Conservation (phyloP, 2,113 vertebrate species). For the Sander lucioperca region DNA sequence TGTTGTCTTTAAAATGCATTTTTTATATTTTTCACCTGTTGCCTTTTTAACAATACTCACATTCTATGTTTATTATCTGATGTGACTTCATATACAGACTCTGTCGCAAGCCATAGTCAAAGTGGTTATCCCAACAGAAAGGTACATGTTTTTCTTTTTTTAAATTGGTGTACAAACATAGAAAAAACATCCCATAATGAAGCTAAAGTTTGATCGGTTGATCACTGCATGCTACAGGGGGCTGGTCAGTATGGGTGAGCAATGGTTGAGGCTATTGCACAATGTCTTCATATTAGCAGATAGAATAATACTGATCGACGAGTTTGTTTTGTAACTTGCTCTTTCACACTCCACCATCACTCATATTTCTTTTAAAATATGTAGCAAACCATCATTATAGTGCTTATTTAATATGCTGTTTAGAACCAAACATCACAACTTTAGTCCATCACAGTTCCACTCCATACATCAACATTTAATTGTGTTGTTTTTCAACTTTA, state of each 20-base stretch:
- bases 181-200: constrained; percentile 92
- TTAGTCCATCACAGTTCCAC: constrained; percentile 47
- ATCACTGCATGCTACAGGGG: constrained; percentile 86
- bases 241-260: constrained; percentile 93
- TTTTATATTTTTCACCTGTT: constrained; percentile 97
- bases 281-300: constrained; percentile 49
- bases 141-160: constrained; percentile 99
- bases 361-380: constrained; percentile 46
- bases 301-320: constrained; percentile 43
- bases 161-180: constrained; percentile 97
- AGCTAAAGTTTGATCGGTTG: constrained; percentile 84
- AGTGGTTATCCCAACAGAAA: constrained; percentile 99
- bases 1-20: constrained; percentile 97
- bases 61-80: constrained; percentile 99
- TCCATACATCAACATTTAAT: constrained; percentile 54
- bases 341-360: constrained; percentile 53
- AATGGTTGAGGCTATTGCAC: constrained; percentile 86
- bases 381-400: constrained; percentile 46
- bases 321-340: constrained; percentile 32
- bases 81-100: constrained; percentile 99
- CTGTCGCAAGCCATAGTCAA: constrained; percentile 99
- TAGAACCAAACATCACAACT: constrained; percentile 35
- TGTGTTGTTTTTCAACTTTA: constrained; percentile 35
- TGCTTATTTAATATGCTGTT: constrained; percentile 37
- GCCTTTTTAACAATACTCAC: constrained; percentile 99